Base-by-base conservation (phyloP, 1,140 invertebrate species). In the Belonocnema kinseyi region DNA sequence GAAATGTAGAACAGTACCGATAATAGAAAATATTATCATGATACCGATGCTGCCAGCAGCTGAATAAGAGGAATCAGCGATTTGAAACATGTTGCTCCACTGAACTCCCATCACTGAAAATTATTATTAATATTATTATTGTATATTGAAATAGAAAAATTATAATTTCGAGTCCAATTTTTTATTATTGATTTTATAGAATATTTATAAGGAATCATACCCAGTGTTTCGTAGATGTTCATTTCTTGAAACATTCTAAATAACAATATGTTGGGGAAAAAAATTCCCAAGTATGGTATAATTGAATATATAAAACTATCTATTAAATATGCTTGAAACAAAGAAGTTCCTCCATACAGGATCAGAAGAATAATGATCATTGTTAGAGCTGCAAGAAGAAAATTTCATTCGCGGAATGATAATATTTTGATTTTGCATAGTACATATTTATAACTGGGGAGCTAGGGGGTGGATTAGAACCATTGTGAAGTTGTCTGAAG, bases 51-150 rank as follows among this genome's bases (percentile, higher is more conserved):
- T 84, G 26, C 83, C 83, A 56, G 86, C 92, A 74, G 93, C 91
- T 70, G 90, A 87, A 84, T 94, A 93, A 74, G 92, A 91, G 6
- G 91, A 89, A 53, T 93, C 88, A 5, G 93, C 88, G 17, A 90
- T 89, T 8, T 77, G 26, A 19, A 84, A 88, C 13, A 94, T 82
- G 75, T 93, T 93, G 50, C 81, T 82, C 94, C 93, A 95, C 81
- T 94, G 93, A 53, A 93, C 86, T 14, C 91, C 93, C 91, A 88
- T 87, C 91, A 84, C 91, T 90, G 73, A 90, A 66, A 66, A n/a
- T 40, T 40, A 61, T 61, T 40, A 52, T 54, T 73, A 26, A 26
- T 52, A 40, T 46, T 21, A 74, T 53, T n/a, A 40, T 26, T 21
- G 5, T 33, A 33, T 5, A 33, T 33, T 33, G 5, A 33, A 33